A percentile compares a stretch with the other conserved stretches of the same genome.
These are phyloP conservation scores for Sternarchorhynchus goeldii DNA, from an alignment of 2,797 vertebrate species.

Conservation along the genomic window DNA sequence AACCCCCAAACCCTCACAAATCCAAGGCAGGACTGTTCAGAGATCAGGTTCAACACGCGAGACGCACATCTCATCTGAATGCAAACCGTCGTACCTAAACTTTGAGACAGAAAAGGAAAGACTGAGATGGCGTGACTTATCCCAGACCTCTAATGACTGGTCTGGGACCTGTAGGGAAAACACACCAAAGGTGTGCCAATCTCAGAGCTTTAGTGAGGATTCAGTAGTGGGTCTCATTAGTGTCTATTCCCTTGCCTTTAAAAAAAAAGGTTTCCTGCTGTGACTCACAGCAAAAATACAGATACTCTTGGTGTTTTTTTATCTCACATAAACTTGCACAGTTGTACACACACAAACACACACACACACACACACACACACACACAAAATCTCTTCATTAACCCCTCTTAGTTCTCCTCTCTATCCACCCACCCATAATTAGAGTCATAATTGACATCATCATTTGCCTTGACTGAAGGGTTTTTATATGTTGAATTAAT, in stretches of 20 bases:
- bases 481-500: conserved; percentile 6
- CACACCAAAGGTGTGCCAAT: not conserved
- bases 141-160: not conserved
- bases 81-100: not conserved
- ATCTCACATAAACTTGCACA: not conserved
- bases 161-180: not conserved
- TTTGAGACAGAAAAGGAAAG: not conserved
- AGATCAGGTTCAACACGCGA: not conserved
- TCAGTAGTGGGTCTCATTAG: not conserved
- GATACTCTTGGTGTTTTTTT: not conserved
- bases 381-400: conserved; percentile 27
- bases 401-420: conserved; percentile 26
- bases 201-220: not conserved
- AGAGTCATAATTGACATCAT: conserved; percentile 36
- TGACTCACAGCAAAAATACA: too few species aligned
- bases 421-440: conserved; percentile 27
- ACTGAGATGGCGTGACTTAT: not conserved
- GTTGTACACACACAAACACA: conserved; percentile 4
- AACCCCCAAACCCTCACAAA: not conserved
- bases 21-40: not conserved
- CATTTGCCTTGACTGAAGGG: conserved; percentile 21
- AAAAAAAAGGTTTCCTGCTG: too few species aligned
- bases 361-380: not conserved
- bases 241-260: not conserved
- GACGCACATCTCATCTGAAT: conserved; percentile 2